Percentiles rank a stretch among this genome's conserved stretches.
phyloP scores from a whole-genome alignment of 2,113 vertebrate genomes.

The Platysteira castanea region DNA sequence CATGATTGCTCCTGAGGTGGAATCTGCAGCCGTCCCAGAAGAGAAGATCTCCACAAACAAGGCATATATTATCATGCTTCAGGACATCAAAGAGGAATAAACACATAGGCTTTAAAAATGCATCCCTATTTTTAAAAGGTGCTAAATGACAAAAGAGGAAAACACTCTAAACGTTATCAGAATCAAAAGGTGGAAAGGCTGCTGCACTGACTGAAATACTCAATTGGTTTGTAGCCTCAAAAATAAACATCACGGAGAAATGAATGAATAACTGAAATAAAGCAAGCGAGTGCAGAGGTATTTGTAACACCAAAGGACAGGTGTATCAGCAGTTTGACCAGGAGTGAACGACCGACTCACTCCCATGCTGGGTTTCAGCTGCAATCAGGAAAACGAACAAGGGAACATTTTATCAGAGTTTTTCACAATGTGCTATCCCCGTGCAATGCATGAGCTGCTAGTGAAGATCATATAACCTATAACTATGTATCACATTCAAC shows the following conservation, averaged over 20 bases:
- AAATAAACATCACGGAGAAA: not conserved
- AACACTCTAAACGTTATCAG: not conserved
- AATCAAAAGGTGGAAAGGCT: not conserved
- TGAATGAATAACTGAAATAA: slow-evolving; percentile 1
- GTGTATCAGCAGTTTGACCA: not conserved
- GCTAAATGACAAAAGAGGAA: not conserved
- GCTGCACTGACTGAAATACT: not conserved
- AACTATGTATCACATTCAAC: not conserved
- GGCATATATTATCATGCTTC: not conserved
- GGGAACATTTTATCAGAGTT: slow-evolving; percentile 14
- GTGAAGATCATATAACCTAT: slow-evolving; percentile 14
- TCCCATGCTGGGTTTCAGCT: not conserved
- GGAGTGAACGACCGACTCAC: not conserved
- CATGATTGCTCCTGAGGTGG: not conserved
- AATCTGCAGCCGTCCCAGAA: not conserved
- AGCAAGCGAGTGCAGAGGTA: not conserved
- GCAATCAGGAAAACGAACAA: not conserved
- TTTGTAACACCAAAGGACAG: not conserved
- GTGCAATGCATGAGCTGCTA: not conserved
- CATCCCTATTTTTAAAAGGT: not conserved
- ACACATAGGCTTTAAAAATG: not conserved
- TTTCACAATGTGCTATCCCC: not conserved
- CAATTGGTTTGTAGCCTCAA: not conserved
- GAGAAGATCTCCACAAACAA: not conserved
- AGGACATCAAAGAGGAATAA: slow-evolving; percentile 6